Evolutionary conservation across 1,140 invertebrate genomes (phyloP), one percentile per base, ranked within the genome.

Genomic region (Bombus sylvicola): DNA sequence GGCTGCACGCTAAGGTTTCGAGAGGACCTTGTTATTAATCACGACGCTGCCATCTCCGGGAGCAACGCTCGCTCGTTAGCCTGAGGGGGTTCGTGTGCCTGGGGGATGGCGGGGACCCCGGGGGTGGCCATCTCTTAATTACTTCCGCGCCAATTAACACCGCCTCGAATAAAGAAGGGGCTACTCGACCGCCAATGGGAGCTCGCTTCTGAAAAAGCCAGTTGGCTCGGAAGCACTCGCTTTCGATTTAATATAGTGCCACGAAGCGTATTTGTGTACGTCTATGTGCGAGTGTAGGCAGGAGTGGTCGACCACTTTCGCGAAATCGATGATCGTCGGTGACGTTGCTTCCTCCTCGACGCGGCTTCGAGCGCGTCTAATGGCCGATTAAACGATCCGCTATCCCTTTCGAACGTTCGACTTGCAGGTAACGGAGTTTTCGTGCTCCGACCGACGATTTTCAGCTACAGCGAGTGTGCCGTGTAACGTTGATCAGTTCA

Each of bases 141-240:
- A 95, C 93, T 95, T 95, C 94, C 94, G 93, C 94, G 90, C 94
- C 94, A 95, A 95, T 95, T 95, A 95, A 95, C 92, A 94, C 91
- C 88, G 92, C 91, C 91, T 92, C 89, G 88, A 83, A 91, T 85
- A 78, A 92, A 90, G 89, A 91, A 92, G 92, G 92, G 87, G 87
- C 88, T 92, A 88, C 80, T 83, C 73, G 68, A 89, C 86, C 92
- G 77, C 92, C 92, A 93, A 93, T 93, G 85, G 88, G 89, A 87
- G 80, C 82, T 76, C 87, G 68, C 66, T 75, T 83, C 87, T 85
- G 62, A 85, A 91, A 91, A 89, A 85, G 89, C 81, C 87, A 82
- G 71, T 86, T 82, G 89, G 41, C 84, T 89, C 80, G 83, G 66
- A 87, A 89, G 89, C 71, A 74, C 68, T 84, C 66, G 82, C 75